These are phyloP conservation scores for Papilio elwesi DNA, from an alignment of 2,888 invertebrate species.

Conservation along the genomic window DNA sequence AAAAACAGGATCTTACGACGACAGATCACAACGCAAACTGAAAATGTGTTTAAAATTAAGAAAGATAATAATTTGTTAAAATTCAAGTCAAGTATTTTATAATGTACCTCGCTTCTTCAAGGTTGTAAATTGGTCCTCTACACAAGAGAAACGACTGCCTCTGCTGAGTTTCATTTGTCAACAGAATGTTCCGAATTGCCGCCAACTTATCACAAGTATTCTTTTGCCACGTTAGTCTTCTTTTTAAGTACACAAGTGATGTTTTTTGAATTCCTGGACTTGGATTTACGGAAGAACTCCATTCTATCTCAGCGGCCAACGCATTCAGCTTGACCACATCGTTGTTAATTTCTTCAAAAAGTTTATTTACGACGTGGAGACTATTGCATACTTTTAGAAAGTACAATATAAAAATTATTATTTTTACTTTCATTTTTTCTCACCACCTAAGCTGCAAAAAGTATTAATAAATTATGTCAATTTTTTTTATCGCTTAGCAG, in stretches of 20 bases:
- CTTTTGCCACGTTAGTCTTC: slow-evolving; percentile 65
- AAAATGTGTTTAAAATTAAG: too few species aligned
- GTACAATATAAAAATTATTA: slow-evolving; percentile 8
- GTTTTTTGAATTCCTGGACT: slow-evolving; percentile 54
- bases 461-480: too few species aligned
- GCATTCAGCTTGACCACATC: slow-evolving; percentile 62
- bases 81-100: neutral
- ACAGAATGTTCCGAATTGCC: slow-evolving; percentile 52
- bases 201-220: slow-evolving; percentile 58
- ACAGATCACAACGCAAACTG: too few species aligned
- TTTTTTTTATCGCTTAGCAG: too few species aligned
- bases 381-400: slow-evolving; percentile 47
- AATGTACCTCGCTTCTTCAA: slow-evolving; percentile 81
- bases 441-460: neutral
- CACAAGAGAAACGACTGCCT: slow-evolving; percentile 86
- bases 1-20: too few species aligned
- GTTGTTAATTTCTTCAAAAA: slow-evolving; percentile 65
- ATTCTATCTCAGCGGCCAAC: slow-evolving; percentile 67
- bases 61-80: too few species aligned
- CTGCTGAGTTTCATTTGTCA: slow-evolving; percentile 65
- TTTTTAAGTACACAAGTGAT: slow-evolving; percentile 59
- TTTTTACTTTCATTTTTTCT: slow-evolving; percentile 21
- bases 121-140: slow-evolving; percentile 85
- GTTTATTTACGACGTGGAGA: slow-evolving; percentile 48
- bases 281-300: slow-evolving; percentile 68